phyloP scores from a whole-genome alignment of 2,888 invertebrate genomes.

The Drosophila algonquin region DNA sequence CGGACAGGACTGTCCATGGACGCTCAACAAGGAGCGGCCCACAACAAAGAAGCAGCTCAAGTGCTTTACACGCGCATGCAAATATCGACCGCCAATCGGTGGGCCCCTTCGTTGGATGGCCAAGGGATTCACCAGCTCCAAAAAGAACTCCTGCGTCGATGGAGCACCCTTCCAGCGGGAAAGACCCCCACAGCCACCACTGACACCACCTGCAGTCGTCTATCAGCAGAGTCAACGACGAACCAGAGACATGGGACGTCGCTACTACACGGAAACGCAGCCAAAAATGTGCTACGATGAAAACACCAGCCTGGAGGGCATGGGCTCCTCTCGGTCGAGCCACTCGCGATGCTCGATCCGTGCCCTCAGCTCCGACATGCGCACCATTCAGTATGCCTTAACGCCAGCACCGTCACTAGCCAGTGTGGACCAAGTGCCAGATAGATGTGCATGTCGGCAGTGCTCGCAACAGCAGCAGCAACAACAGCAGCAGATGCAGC shows the following conservation, averaged over 20 bases:
- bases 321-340: constrained; percentile 17
- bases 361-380: constrained; percentile 22
- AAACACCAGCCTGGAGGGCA: fast-evolving
- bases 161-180: neutral
- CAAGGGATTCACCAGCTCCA: neutral
- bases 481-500: neutral
- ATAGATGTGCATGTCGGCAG: neutral
- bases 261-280: constrained; percentile 30
- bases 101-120: neutral
- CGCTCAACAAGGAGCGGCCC: neutral
- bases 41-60: neutral
- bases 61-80: neutral
- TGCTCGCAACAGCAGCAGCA: too few species aligned
- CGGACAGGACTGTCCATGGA: too few species aligned
- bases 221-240: neutral
- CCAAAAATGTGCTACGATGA: neutral
- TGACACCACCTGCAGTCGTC: neutral
- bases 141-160: neutral
- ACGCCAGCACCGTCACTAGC: constrained; percentile 27
- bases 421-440: neutral
- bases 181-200: neutral
- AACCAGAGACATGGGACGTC: constrained; percentile 6
- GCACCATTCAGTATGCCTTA: constrained; percentile 23
- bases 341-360: constrained; percentile 24
- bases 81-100: neutral